Conservation (phyloP, 2,797 vertebrate species). For the Avahi laniger region DNA sequence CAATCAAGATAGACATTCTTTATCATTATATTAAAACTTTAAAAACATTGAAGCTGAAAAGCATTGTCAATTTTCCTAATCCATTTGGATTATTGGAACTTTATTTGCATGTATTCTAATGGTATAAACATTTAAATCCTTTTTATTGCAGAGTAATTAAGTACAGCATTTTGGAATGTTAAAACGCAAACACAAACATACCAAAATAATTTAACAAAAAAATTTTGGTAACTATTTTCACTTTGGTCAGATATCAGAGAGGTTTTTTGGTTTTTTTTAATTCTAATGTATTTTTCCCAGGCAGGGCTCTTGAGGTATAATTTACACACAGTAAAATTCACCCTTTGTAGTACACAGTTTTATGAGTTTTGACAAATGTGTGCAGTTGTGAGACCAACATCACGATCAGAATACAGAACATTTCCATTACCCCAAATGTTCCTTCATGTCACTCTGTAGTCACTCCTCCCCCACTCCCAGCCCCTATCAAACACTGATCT, state of each 20-base stretch:
- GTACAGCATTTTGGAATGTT: neutral
- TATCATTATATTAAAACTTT: slow-evolving; percentile 21
- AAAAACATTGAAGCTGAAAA: slow-evolving; percentile 27
- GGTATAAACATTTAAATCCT: neutral
- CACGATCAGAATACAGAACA: neutral
- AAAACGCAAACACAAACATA: neutral
- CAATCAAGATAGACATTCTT: neutral
- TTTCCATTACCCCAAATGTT: neutral
- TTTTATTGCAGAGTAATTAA: slow-evolving; percentile 3
- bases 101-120: neutral
- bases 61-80: neutral
- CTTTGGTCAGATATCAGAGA: neutral
- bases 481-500: neutral
- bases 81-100: neutral
- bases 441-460: neutral
- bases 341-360: neutral
- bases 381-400: too few species aligned
- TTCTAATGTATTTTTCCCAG: neutral
- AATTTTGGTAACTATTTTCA: slow-evolving; percentile 4
- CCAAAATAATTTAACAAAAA: neutral
- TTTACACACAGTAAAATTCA: neutral
- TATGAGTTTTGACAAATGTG: neutral
- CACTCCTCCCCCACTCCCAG: neutral
- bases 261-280: neutral
- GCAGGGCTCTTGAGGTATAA: neutral